Percentiles rank a stretch among this genome's conserved stretches.
phyloP scores from a whole-genome alignment of 2,888 invertebrate species.

The Imbricaverruca yamaguchii region DNA sequence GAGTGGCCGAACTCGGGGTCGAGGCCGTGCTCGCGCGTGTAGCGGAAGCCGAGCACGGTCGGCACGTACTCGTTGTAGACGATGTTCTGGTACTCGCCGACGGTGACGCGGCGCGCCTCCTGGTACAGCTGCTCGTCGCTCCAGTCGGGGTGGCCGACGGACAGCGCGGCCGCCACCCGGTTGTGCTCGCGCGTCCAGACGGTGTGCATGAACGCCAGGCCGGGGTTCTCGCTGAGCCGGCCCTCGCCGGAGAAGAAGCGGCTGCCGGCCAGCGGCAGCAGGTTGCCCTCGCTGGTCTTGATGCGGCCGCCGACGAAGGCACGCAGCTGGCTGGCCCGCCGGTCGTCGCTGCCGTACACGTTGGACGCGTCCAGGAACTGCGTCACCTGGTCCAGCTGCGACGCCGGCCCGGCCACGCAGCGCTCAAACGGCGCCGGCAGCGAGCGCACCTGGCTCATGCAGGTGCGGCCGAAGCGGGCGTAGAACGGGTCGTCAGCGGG shows the following conservation, averaged over 20 bases:
- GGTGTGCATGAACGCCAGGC: slow-evolving; percentile 62
- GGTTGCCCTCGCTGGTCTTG: not conserved
- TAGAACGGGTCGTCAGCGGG: slow-evolving; percentile 56
- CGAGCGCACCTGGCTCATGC: slow-evolving; percentile 78
- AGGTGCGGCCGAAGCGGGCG: slow-evolving; percentile 56
- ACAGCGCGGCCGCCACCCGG: slow-evolving; percentile 43
- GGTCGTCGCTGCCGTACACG: slow-evolving; percentile 60
- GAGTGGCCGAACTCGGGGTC: not conserved
- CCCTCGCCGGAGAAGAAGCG: slow-evolving; percentile 48
- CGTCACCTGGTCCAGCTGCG: slow-evolving; percentile 65
- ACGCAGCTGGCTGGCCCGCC: slow-evolving; percentile 52
- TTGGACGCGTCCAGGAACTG: slow-evolving; percentile 66
- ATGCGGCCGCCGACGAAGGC: slow-evolving; percentile 45
- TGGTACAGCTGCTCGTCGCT: slow-evolving; percentile 48
- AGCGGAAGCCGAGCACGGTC: not conserved
- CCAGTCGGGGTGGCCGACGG: slow-evolving; percentile 45
- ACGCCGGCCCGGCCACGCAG: slow-evolving; percentile 39
- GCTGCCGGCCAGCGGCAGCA: slow-evolving; percentile 43
- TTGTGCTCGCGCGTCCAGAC: slow-evolving; percentile 53
- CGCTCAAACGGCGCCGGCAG: slow-evolving; percentile 55
- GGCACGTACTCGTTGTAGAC: slow-evolving; percentile 27
- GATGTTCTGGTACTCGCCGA: slow-evolving; percentile 42
- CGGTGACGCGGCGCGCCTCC: slow-evolving; percentile 47
- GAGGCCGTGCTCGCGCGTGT: not conserved
- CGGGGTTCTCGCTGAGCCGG: slow-evolving; percentile 51